Evolutionary conservation across 2,113 vertebrate species (phyloP), one percentile per base, ranked within the genome.

Genomic region (Psilopsiagon aymara): DNA sequence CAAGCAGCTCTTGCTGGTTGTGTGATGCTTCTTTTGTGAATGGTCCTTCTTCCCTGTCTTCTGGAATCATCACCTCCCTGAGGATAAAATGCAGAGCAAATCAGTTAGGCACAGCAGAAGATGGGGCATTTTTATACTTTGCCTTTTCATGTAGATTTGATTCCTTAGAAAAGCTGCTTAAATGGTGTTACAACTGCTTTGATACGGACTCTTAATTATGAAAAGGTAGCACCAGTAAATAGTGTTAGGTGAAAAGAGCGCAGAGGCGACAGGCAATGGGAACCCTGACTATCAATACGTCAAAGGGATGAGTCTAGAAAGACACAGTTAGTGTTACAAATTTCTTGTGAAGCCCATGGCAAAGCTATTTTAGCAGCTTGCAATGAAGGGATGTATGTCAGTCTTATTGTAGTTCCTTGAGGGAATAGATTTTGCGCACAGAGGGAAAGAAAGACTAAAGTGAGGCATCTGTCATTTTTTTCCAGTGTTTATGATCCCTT

Each of bases 121-220:
- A 95, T 76, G 68, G 95, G 90, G 66, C 82, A 71, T 95, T 97
- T 93, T 82, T 82, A 70, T 76, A 89, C 88, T 95, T 93, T 93
- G 94, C 95, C 89, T 95, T 94, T 95, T 91, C 94, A 84, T 95
- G 95, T 95, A 90, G 94, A 90, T 92, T 90, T 71, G 83, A 95
- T 97, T 94, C 92, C 94, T 97, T 59, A 80, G 93, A 90, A 97
- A 96, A 97, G 94, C 95, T 88, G 90, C 92, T 95, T 97, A 96
- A 95, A 88, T 78, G 92, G 96, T 94, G 92, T 97, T 97, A 96
- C 92, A 96, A 88, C 84, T 95, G 87, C 93, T 97, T 97, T 96
- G 95, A 91, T 96, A 97, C 17, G 80, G 94, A 37, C 84, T 85
- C 86, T 94, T 97, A 97, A 96, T 97, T 96, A 90, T 96, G 92